phyloP scores from a whole-genome alignment of 2,797 vertebrate genomes.

The Gallinago stenura region DNA sequence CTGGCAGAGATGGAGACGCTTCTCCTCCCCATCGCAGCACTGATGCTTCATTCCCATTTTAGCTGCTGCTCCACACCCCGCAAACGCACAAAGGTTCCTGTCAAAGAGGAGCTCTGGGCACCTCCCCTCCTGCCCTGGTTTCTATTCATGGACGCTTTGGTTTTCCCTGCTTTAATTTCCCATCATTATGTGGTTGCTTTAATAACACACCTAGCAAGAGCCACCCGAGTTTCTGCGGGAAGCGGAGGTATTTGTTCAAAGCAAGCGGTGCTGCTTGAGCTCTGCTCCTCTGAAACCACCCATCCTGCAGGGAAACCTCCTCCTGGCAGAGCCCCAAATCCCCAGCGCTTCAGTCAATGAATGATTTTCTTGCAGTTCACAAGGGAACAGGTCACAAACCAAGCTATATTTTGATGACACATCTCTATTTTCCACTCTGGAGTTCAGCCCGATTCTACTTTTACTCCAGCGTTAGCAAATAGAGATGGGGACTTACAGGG shows the following conservation, averaged over 20 bases:
- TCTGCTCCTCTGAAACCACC: not conserved
- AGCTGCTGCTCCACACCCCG: not conserved
- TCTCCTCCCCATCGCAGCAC: rapidly evolving
- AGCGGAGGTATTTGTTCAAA: not conserved
- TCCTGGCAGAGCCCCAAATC: not conserved
- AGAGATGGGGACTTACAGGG: not conserved
- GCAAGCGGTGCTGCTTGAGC: not conserved
- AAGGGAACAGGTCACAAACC: not conserved
- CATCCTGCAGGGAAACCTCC: not conserved
- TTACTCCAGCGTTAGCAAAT: not conserved
- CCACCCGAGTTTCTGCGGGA: not conserved
- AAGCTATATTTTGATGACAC: not conserved
- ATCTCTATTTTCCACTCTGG: not conserved
- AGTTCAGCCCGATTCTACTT: not conserved
- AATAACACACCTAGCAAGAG: not conserved
- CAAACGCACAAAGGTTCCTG: not conserved
- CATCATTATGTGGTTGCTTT: not conserved
- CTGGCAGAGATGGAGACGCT: not conserved
- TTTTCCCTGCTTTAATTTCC: not conserved
- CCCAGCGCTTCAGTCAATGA: not conserved
- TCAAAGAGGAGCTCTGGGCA: not conserved
- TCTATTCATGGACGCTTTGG: not conserved
- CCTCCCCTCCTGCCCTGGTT: not conserved
- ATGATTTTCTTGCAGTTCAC: not conserved
- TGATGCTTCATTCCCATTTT: rapidly evolving